A percentile compares a stretch with the other conserved stretches of the same genome.
phyloP scores from a whole-genome alignment of 2,113 vertebrate genomes.

The Neomonachus schauinslandi region DNA sequence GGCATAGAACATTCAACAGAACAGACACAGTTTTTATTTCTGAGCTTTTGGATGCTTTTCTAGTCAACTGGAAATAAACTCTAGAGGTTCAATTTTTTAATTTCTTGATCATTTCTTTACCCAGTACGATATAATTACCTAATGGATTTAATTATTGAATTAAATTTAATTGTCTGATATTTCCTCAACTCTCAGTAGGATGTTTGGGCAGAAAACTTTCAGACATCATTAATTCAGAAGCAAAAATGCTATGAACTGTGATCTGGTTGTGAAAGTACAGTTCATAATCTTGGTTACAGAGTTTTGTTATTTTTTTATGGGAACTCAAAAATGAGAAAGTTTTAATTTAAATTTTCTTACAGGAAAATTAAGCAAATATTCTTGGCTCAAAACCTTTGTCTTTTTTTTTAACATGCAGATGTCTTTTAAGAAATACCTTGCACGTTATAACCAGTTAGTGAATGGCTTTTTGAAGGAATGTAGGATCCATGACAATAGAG shows the following conservation, averaged over 20 bases:
- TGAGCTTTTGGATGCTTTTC: neutral
- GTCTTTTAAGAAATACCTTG: constrained; percentile 16
- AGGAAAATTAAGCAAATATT: constrained; percentile 47
- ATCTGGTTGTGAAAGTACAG: neutral
- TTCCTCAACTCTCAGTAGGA: neutral
- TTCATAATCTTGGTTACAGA: neutral
- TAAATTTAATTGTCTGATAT: neutral
- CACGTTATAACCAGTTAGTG: neutral
- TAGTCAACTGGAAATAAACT: neutral
- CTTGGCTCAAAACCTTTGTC: constrained; percentile 47
- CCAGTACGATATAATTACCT: neutral
- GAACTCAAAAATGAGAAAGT: constrained; percentile 41
- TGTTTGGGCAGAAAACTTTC: constrained; percentile 28
- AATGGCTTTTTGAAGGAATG: constrained; percentile 6
- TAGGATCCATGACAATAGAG: neutral
- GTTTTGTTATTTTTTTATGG: neutral
- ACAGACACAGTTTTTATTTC: neutral
- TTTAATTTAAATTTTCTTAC: neutral
- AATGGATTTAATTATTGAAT: neutral
- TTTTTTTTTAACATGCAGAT: neutral
- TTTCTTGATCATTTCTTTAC: neutral
- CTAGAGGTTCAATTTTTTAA: neutral
- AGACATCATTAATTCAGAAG: neutral
- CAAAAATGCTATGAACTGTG: neutral
- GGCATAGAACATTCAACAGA: neutral